phyloP scores from a whole-genome alignment of 92 coral and sea anemone species.

The Phenganax subtilis region DNA sequence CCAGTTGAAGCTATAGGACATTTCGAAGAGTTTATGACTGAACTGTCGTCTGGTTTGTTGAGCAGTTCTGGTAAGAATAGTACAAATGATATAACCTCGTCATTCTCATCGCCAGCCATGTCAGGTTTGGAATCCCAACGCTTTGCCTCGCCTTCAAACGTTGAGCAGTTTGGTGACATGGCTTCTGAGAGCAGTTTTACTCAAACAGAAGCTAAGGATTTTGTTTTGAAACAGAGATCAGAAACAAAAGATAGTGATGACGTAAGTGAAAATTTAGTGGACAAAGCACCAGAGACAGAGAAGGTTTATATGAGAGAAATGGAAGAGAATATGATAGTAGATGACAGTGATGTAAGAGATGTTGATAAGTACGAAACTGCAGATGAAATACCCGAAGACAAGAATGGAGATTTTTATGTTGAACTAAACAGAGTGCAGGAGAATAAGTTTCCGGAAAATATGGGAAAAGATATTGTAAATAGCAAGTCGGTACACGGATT shows the following conservation, averaged over 20 bases:
- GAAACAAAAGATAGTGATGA: too few relatives aligned
- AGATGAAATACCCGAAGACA: background rate
- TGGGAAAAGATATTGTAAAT: too few relatives aligned
- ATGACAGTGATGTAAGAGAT: background rate
- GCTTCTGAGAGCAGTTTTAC: too few relatives aligned
- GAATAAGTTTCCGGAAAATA: too few relatives aligned
- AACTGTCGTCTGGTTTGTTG: slow-evolving; percentile 24
- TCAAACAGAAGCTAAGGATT: too few relatives aligned
- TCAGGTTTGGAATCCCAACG: background rate
- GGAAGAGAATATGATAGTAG: background rate
- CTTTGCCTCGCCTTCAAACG: too few relatives aligned
- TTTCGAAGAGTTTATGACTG: slow-evolving; percentile 4
- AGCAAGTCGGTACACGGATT: too few relatives aligned
- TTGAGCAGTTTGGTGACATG: too few relatives aligned
- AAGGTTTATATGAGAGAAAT: background rate
- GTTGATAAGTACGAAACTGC: slow-evolving; percentile 4
- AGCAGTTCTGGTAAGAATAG: background rate
- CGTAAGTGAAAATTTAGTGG: background rate
- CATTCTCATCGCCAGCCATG: slow-evolving; percentile 16
- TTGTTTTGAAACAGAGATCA: too few relatives aligned
- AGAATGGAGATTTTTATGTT: too few relatives aligned
- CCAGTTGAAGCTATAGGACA: background rate
- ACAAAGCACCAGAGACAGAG: background rate
- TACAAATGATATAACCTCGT: background rate
- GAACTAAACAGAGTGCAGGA: too few relatives aligned